Evolutionary conservation across 2,888 invertebrate genomes (phyloP).

Genomic region (Andricus quercusramuli): DNA sequence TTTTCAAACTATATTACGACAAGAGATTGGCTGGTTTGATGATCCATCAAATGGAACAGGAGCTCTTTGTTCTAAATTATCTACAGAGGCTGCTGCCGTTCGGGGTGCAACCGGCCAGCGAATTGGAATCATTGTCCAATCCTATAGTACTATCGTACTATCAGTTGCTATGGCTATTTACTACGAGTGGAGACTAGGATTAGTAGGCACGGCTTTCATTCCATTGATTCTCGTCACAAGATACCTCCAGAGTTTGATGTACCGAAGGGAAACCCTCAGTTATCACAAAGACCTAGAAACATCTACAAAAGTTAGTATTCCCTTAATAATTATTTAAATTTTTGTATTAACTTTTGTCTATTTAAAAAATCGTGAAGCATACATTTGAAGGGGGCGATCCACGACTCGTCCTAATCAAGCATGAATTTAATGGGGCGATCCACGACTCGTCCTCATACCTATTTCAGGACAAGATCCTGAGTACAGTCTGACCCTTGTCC

Average conservation of each 20-base stretch:
- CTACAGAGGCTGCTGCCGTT: constrained; percentile 88
- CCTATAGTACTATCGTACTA: constrained; percentile 84
- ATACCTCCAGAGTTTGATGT: constrained; percentile 85
- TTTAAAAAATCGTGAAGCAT: too few relatives aligned
- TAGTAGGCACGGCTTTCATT: constrained; percentile 86
- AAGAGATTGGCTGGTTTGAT: constrained; percentile 89
- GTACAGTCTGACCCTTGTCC: too few relatives aligned
- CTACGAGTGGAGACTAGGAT: constrained; percentile 88
- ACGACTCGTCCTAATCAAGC: too few relatives aligned
- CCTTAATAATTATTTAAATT: not conserved
- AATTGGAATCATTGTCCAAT: constrained; percentile 88
- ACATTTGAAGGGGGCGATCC: too few relatives aligned
- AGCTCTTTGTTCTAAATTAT: constrained; percentile 86
- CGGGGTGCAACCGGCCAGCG: constrained; percentile 92
- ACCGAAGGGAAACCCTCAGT: constrained; percentile 84
- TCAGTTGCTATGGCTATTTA: constrained; percentile 84
- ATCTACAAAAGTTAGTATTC: constrained; percentile 84
- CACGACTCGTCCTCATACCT: too few relatives aligned
- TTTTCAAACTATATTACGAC: constrained; percentile 85
- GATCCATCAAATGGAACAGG: constrained; percentile 87
- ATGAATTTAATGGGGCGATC: too few relatives aligned
- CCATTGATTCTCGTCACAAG: constrained; percentile 85
- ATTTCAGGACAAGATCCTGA: too few relatives aligned
- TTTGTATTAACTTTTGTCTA: too few relatives aligned
- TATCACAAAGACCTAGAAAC: constrained; percentile 85